Base-by-base conservation (phyloP, 2,888 invertebrate genomes). In the Dioctria linearis region DNA sequence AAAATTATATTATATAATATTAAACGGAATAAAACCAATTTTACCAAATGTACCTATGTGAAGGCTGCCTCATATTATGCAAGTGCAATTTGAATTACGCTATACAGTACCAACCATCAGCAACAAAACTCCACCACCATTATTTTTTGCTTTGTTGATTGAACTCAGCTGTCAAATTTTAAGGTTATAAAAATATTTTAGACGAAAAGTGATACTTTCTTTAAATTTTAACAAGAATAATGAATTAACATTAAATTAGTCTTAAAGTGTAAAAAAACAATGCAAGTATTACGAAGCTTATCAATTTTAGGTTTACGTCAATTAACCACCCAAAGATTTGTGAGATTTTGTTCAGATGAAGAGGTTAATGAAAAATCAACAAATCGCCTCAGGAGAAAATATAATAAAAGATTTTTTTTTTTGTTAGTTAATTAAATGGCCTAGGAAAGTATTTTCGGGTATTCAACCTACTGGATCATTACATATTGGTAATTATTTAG, bases 401-500 rank as follows among this genome's bases (percentile, higher is more conserved):
- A 25, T 63, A n/a, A 37, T 46, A 11, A 25, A 2, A 25, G 0
- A 0, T 25, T 54, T 13, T 79, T 67, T 37, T 6, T 71, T 51
- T 8, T 76, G 11, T 43, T 54, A 85, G 80, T 79, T 61, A 3
- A 59, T 75, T 0, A 84, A 84, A 54, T 93, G 91, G 90, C 91
- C 91, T 4, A 90, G 90, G 79, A 91, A 92, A 85, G 91, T 98
- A 85, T 95, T 98, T 86, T 96, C 98, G 0, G 99, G 98, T 11
- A 94, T 99, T 86, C 99, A 99, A 90, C 99, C 99, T 0, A 98
- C 98, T 0, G 99, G 99, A 25, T 90, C 92, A 3, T 91, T 98
- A 82, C 99, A 99, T 89, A 90, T 99, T 75, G 99, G 99, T 9
- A 99, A 99, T 90, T 99, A 98, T 90, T 93, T 98, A 84, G 98